Base-by-base conservation (phyloP, 2,888 invertebrate species). In the Drosophila pegasa region DNA sequence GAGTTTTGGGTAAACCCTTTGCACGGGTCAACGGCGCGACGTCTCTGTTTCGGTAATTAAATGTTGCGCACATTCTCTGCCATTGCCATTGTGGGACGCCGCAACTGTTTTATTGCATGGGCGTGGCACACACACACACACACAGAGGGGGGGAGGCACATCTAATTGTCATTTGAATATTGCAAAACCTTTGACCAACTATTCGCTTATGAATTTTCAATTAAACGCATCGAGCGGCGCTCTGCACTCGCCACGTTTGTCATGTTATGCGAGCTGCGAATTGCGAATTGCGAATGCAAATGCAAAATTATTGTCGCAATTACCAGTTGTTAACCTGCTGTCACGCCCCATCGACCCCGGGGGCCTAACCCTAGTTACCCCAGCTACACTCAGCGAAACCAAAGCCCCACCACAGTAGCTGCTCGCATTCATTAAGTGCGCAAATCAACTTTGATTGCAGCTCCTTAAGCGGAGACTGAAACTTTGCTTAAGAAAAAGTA, bases 161-260 rank as follows among this genome's bases (percentile, higher is more conserved):
- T 45, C 25, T 31, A 74, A 55, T 52, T 74, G 69, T 54, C 59
- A 62, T 67, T 71, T 60, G 41, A 29, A 45, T 37, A 43, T 35
- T 29, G 45, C 29, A 58, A 37, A 20, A n/a, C 43, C 54, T 27
- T 31, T 51, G 35, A 63, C 40, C 37, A 59, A 75, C 69, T 81
- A 75, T 82, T 79, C 71, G 47, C 61, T 57, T 73, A 78, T 78
- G 80, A 82, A 82, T 80, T 72, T 75, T 63, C 78, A 82, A 82
- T 82, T 72, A 71, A 77, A 79, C 56, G 66, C 66, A 54, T 57
- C 52, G 59, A 50, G n/a, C 50, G 9, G 57, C 38, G 40, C 52
- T 71, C 63, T 38, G 43, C 67, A 50, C 20, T 33, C 29, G 20
- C 29, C 48, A 33, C 58, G 66, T 80, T 83, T 83, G 64, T 62